Conservation (phyloP, 1,140 invertebrate genomes). For the Lordiphosa collinella region DNA sequence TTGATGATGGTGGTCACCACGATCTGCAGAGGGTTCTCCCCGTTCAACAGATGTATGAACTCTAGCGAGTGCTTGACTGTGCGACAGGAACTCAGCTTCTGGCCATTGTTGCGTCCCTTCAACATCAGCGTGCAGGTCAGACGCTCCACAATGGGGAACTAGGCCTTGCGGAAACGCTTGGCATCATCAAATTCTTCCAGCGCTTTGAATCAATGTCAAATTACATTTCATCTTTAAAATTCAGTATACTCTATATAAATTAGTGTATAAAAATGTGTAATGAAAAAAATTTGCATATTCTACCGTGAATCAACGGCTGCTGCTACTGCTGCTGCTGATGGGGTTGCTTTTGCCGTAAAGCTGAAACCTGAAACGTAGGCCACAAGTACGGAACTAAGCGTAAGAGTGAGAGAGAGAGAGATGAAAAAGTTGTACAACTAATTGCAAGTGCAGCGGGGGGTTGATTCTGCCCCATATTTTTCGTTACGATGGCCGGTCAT, state of each 20-base stretch:
- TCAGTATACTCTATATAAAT: background rate
- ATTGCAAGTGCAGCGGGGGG: slow-evolving; percentile 1
- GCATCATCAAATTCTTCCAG: too few species aligned
- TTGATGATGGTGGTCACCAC: too few species aligned
- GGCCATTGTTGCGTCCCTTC: too few species aligned
- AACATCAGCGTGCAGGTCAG: too few species aligned
- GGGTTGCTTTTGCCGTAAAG: slow-evolving; percentile 25
- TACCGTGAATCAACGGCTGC: slow-evolving; percentile 19
- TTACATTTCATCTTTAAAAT: background rate
- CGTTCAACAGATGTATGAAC: too few species aligned
- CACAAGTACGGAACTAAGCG: too few species aligned
- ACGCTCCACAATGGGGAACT: too few species aligned
- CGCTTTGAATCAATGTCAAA: background rate
- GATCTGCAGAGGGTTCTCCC: too few species aligned
- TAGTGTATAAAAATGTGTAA: slow-evolving; percentile 19
- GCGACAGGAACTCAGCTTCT: too few species aligned
- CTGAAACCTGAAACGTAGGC: too few species aligned
- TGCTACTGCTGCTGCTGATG: slow-evolving; percentile 17
- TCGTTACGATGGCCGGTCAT: background rate
- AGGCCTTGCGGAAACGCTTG: too few species aligned
- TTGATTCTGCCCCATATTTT: slow-evolving; percentile 4
- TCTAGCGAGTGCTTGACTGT: too few species aligned
- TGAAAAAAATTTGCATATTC: slow-evolving; percentile 61
- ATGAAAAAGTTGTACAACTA: background rate
- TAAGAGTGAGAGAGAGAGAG: slow-evolving; percentile 8